Percentiles rank a stretch among this genome's conserved stretches.
Conservation (phyloP, 2,113 vertebrate species). For the Pluvianellus socialis region DNA sequence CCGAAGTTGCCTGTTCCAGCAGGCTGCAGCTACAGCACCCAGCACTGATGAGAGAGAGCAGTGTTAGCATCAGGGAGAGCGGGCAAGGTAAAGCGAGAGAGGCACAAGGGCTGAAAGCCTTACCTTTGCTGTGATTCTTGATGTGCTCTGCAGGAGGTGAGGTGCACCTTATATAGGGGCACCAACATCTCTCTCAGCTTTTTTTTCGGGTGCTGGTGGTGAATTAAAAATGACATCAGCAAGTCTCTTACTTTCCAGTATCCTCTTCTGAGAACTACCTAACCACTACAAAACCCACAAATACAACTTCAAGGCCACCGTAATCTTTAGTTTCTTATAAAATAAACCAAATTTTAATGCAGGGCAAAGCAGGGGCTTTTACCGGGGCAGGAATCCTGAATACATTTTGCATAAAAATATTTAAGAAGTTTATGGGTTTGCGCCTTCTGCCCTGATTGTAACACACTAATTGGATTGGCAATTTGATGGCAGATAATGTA, state of each 20-base stretch:
- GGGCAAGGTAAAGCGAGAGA: not conserved
- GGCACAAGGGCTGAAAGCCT: slow-evolving; percentile 1
- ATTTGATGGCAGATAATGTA: not conserved
- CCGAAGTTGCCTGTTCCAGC: not conserved
- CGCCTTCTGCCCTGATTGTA: not conserved
- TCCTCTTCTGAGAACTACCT: slow-evolving; percentile 76
- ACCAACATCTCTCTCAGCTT: slow-evolving; percentile 4
- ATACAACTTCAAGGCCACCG: slow-evolving; percentile 31
- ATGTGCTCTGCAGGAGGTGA: slow-evolving; percentile 24
- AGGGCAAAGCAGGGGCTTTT: slow-evolving; percentile 3
- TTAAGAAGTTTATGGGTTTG: not conserved
- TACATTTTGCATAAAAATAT: not conserved
- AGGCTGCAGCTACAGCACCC: not conserved
- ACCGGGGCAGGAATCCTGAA: not conserved
- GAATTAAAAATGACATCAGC: slow-evolving; percentile 76
- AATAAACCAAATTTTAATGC: not conserved
- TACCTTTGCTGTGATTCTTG: slow-evolving; percentile 61
- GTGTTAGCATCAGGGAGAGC: not conserved
- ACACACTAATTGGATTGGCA: not conserved
- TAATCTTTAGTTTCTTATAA: slow-evolving; percentile 52
- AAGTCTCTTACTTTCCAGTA: slow-evolving; percentile 76
- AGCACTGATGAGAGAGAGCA: slow-evolving; percentile 28
- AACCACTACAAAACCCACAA: slow-evolving; percentile 75
- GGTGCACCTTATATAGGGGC: slow-evolving; percentile 72
- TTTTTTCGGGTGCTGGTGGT: not conserved